Base-by-base conservation (phyloP, 2,797 vertebrate species). In the Leontocebus nigricollis region DNA sequence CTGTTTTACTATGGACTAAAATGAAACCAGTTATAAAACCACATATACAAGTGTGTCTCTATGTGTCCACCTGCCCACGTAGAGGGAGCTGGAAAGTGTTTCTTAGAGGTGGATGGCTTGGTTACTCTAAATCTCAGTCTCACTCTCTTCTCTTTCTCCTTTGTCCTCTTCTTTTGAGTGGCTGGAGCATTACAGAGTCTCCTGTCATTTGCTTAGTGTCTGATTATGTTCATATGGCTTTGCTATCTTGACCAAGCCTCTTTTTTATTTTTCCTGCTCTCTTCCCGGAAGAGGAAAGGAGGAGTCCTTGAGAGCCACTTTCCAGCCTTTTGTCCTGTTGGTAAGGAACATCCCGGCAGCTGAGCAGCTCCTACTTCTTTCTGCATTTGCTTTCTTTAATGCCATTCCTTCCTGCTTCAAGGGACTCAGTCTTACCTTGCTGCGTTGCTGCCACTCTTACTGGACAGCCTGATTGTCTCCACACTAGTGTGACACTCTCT, bases 1-100 rank as follows among this genome's bases (percentile, higher is more conserved):
- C 92, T 70, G 82, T 90, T 97, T 96, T 83, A 76, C 87, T 95
- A 24, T 46, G 80, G 95, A 92, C 83, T 94, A 70, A 95, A 96
- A 97, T 36, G 90, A 92, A 94, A 90, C 81, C 92, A 88, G 75
- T 97, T 93, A 92, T 46, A 83, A 92, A 46, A 8, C 61, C 90
- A 72, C 26, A 0, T 44, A 57, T 41, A 27, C 30, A 64, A 72
- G 73, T 11, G 33, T 7, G 57, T 30, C 61, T 93, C 30, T 61
- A 0, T 8, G 41, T 36, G 41, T 41, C 41, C 84, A 50, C 88
- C 52, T 90, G 76, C 67, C 44, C 10, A 14, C 46, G 26, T 48
- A 46, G 64, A 91, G 52, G 72, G 48, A 67, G 30, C 80, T 15
- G 79, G 20, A 50, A 52, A 57, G n/a, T 48, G 77, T 55, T 90